phyloP scores from a whole-genome alignment of 1,140 invertebrate genomes.

The Drosophila truncata region DNA sequence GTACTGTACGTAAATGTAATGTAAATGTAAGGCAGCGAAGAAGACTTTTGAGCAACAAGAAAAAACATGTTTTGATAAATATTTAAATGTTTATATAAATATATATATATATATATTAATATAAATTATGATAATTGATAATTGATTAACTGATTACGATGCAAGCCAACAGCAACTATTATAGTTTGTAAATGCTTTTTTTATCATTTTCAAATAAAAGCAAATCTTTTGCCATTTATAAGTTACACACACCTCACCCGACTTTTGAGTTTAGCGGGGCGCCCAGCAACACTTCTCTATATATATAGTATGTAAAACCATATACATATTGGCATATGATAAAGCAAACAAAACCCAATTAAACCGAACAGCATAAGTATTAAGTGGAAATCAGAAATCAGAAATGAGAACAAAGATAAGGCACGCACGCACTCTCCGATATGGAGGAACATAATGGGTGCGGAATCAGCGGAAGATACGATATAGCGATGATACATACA shows the following conservation, averaged over 20 bases:
- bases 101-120: conserved; percentile 61
- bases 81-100: conserved; percentile 80
- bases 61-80: conserved; percentile 83
- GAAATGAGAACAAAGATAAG: conserved; percentile 47
- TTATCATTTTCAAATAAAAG: conserved; percentile 81
- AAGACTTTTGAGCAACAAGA: conserved; percentile 83
- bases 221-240: conserved; percentile 79
- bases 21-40: conserved; percentile 80
- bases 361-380: conserved; percentile 41
- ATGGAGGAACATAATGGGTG: conserved; percentile 2
- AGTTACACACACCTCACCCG: conserved; percentile 65
- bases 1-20: conserved; percentile 57
- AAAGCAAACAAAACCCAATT: conserved; percentile 52
- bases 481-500: conserved; percentile 51
- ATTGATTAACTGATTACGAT: conserved; percentile 71
- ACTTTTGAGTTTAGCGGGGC: conserved; percentile 65
- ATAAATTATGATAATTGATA: conserved; percentile 70
- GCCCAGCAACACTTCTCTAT: conserved; percentile 46
- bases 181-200: conserved; percentile 83
- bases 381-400: conserved; percentile 55
- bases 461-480: conserved; percentile 33
- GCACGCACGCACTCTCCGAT: conserved; percentile 6
- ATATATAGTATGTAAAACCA: conserved; percentile 65
- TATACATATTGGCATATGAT: conserved; percentile 77
- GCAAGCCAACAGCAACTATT: conserved; percentile 82